Evolutionary conservation across 2,888 invertebrate species (phyloP).

Genomic region (Chorisops tibialis): DNA sequence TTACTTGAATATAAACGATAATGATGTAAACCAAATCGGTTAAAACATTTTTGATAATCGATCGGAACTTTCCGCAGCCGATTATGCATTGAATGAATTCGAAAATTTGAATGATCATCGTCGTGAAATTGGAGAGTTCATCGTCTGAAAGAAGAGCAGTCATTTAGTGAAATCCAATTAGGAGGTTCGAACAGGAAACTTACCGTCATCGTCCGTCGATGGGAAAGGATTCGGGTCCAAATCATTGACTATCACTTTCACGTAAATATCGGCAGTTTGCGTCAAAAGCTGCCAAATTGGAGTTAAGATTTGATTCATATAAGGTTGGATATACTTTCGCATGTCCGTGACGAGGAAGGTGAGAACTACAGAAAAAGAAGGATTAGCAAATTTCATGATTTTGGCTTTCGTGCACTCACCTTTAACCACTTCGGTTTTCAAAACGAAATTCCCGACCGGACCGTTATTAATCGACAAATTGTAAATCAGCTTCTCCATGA

Average conservation of each 20-base stretch:
- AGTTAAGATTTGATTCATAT: conserved; percentile 60
- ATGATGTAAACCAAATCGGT: conserved; percentile 64
- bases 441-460: conserved; percentile 57
- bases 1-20: conserved; percentile 67
- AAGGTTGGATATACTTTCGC: conserved; percentile 60
- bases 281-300: conserved; percentile 68
- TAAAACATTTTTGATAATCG: conserved; percentile 58
- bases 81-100: conserved; percentile 64
- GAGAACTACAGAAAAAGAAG: conserved; percentile 50
- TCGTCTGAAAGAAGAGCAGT: conserved; percentile 49
- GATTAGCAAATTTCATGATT: not conserved
- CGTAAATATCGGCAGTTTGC: conserved; percentile 63
- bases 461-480: conserved; percentile 58
- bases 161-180: not conserved
- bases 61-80: conserved; percentile 57
- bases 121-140: conserved; percentile 62
- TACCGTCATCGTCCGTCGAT: conserved; percentile 58
- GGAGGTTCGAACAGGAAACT: not conserved
- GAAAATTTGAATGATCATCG: conserved; percentile 63
- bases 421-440: conserved; percentile 64
- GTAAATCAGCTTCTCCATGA: conserved; percentile 61
- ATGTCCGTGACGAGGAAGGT: conserved; percentile 60
- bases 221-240: conserved; percentile 53
- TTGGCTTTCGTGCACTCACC: conserved; percentile 41
- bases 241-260: conserved; percentile 62